Evolutionary conservation across 92 coral and sea anemone genomes (phyloP), one percentile per base, ranked within the genome.

Genomic region (Bergia sp.): DNA sequence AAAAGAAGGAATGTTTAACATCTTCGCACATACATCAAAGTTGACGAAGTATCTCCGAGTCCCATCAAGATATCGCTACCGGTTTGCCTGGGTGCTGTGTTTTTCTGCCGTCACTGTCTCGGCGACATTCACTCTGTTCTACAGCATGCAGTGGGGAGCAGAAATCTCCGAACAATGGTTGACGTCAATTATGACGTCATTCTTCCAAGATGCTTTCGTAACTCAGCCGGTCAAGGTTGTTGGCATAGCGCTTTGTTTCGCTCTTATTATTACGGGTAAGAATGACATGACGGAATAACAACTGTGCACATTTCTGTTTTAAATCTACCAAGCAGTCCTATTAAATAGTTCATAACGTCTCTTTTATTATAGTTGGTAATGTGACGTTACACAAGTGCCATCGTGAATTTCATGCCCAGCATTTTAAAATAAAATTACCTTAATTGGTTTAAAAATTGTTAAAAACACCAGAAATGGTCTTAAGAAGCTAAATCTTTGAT

Each of bases 91-190:
- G 96, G 61, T 91, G 3, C 75, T 95, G 85, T 93, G 94, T 65
- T 78, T 91, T 78, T 74, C 85, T 1, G 89, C 93, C 7, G 91
- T 89, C 45, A 65, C 47, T 18, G 80, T 82, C 50, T 89, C 98
- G 7, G 92, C 91, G 4, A 88, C 88, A 7, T 93, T 95, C 37
- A 95, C 98, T 16, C 58, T 95, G 79, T 80, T 93, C 89, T 96
- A 96, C 87, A 92, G 93, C 69, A 81, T 96, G 67, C 93, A 92
- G 44, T 96, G 99, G 99, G 95, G 94, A 1, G 90, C 86, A 40
- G 96, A 96, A 44, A 91, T 84, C 11, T 96, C 99, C 7, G 90
- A 95, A 29, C 91, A 93, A 80, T 96, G 99, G 99, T 91, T 94
- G 20, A 88, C 94, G 41, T 92, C 98, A 18, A 91, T 96, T 75